Base-by-base conservation (phyloP, 2,113 vertebrate species). In the Jaculus jaculus region DNA sequence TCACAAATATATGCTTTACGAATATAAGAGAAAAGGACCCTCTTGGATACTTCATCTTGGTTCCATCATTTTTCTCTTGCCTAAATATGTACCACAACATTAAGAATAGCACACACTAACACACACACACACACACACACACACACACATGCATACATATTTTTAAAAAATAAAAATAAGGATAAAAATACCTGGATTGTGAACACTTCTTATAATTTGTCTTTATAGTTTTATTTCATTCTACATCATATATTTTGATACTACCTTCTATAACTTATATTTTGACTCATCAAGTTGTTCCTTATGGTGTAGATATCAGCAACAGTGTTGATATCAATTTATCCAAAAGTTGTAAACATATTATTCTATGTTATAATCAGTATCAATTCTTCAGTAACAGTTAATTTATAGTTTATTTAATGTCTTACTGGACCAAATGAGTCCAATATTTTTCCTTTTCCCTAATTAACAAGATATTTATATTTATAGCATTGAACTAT, bases 151-250 rank as follows among this genome's bases (percentile, higher is more conserved):
- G 16, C 20, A 20, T 8, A 71, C 11, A 54, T 16, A 54, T 16
- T 10, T 92, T 73, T 37, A 37, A 84, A 87, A 77, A 0, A 47
- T 54, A 88, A 51, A 24, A 47, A 32, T 58, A 73, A 72, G 61
- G 23, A 37, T 16, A 32, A 88, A 26, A 79, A 54, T 54, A 13
- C 20, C n/a, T 51, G 0, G 0, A 28, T 85, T 61, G 7, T 60
- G 78, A 60, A 68, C 18, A 26, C 77, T 84, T 92, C 71, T 69
- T 88, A 65, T 69, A 75, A 96, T 37, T 58, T 72, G 18, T 51
- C 4, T 4, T 21, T 88, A 20, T 93, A 60, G 20, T 2, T 78
- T 91, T 94, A 66, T 37, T 74, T 11, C 0, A 7, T 32, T 78
- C 72, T 13, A 5, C 87, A 60, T 3, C 42, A 30, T 65, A 63